Evolutionary conservation across 2,113 vertebrate genomes (phyloP).

Genomic region (Synodontis membranacea): DNA sequence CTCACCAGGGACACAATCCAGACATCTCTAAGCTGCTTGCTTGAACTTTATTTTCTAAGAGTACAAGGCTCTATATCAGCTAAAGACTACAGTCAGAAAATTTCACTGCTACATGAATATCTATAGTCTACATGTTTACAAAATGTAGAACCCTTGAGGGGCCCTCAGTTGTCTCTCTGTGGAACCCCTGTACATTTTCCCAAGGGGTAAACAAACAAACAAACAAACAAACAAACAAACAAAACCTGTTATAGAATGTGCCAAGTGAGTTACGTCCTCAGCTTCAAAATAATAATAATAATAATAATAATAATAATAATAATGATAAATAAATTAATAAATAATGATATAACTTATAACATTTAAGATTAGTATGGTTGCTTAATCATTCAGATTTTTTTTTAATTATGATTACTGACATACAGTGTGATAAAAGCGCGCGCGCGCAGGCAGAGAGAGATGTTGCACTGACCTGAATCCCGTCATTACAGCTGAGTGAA

Average conservation of each 20-base stretch:
- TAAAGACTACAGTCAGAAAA: not conserved
- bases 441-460: not conserved
- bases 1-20: not conserved
- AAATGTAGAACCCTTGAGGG: not conserved
- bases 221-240: not conserved
- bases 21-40: not conserved
- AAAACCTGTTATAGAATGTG: not conserved
- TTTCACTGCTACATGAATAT: not conserved
- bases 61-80: not conserved
- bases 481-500: constrained; percentile 22
- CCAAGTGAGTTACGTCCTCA: too few species aligned
- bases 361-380: not conserved
- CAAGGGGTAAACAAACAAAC: too few species aligned
- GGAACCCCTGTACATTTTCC: not conserved
- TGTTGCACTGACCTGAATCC: constrained; percentile 41
- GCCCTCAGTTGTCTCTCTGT: not conserved
- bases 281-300: too few species aligned
- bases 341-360: not conserved
- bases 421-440: not conserved
- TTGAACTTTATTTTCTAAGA: not conserved
- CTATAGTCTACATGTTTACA: not conserved
- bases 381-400: too few species aligned
- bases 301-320: too few species aligned
- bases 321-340: too few species aligned
- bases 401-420: not conserved